These are phyloP conservation scores for Spodoptera litura DNA, from an alignment of 1,140 invertebrate genomes.

Conservation along the genomic window DNA sequence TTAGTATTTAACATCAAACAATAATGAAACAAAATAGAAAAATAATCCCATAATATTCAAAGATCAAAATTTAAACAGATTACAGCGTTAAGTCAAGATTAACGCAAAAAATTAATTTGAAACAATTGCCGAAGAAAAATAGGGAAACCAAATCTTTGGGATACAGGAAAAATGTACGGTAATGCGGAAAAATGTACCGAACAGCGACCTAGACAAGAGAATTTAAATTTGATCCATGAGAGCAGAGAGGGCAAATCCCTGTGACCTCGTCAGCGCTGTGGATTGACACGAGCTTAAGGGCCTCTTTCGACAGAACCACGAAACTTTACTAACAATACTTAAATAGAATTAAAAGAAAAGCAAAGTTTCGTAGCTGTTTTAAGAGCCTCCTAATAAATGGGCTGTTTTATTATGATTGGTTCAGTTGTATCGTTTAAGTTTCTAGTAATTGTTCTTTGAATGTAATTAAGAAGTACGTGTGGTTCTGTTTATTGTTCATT, in stretches of 20 bases:
- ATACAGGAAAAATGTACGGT: conserved; percentile 34
- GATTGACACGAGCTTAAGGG: conserved; percentile 52
- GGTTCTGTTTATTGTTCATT: conserved; percentile 8
- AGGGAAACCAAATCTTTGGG: conserved; percentile 5
- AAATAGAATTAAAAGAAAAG: conserved; percentile 57
- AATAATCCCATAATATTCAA: not conserved
- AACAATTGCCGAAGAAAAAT: not conserved
- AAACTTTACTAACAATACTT: conserved; percentile 56
- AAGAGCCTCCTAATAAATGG: conserved; percentile 38
- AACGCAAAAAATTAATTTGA: conserved; percentile 26
- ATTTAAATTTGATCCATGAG: conserved; percentile 38
- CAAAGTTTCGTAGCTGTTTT: conserved; percentile 51
- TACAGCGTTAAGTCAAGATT: not conserved
- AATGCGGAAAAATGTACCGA: conserved; percentile 24
- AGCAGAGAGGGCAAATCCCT: conserved; percentile 25
- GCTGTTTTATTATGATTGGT: conserved; percentile 47
- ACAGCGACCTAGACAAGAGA: conserved; percentile 21
- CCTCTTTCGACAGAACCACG: conserved; percentile 34
- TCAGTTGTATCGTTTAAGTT: conserved; percentile 43
- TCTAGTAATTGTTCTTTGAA: conserved; percentile 25
- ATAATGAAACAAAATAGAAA: no score
- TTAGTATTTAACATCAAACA: no score
- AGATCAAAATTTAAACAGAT: not conserved
- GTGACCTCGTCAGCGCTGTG: conserved; percentile 33
- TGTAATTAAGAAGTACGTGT: not conserved